Base-by-base conservation (phyloP, 2,888 invertebrate species). In the Melanophora roralis region DNA sequence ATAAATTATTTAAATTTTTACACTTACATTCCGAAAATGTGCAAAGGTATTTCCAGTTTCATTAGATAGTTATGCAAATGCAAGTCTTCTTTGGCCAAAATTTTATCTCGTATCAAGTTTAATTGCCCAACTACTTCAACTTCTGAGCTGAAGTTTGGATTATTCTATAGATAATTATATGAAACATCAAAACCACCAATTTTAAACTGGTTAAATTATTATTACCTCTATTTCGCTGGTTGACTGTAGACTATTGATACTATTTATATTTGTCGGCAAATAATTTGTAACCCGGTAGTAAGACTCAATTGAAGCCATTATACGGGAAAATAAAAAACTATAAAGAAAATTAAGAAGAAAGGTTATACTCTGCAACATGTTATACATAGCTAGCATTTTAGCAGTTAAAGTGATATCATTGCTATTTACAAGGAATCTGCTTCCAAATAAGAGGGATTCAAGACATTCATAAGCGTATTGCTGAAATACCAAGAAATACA, bases 21-120 rank as follows among this genome's bases (percentile, higher is more conserved):
- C 5, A 91, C 93, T 91, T 89, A 96, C 96, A 96, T 95, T 87
- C 96, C 96, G 88, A 95, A 96, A 40, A 96, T 91, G 84, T 96
- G 95, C 86, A 96, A 92, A n/a, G 95, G 93, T 84, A 96, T 95
- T 85, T 95, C 95, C 84, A 95, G 91, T 60, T 92, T 90, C 49
- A 92, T 91, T 60, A 96, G 90, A 90, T 95, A 95, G 78, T 91
- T 91, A 83, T 90, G 93, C 45, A 94, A 89, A 81, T 92, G 92
- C 7, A 91, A 90, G 86, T 94, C 94, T 84, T 91, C 90, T 49
- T 93, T 92, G 82, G 92, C 91, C 72, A 96, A 89, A 76, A 93
- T 92, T 81, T 93, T 92, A 83, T 95, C 94, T 57, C 91, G 90
- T 34, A 93, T 91, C 53, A 90, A 90, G 62, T 92, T 92, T 81